Evolutionary conservation across 2,797 vertebrate species (phyloP).

Genomic region (Eupleurogrammus muticus): DNA sequence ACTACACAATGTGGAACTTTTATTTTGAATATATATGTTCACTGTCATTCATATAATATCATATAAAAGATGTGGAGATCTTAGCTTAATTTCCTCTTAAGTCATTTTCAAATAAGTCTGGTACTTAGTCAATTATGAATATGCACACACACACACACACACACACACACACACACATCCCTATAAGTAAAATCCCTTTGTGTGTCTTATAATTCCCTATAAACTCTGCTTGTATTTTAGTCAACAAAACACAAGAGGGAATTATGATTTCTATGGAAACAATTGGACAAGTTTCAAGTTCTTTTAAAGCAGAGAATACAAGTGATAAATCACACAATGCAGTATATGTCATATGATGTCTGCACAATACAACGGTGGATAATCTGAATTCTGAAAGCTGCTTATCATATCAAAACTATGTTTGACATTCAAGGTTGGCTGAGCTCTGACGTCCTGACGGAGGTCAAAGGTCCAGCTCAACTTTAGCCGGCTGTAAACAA

Average conservation of each 20-base stretch:
- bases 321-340: not conserved
- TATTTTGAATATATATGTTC: not conserved
- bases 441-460: not conserved
- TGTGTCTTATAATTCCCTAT: slow-evolving; percentile 56
- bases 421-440: not conserved
- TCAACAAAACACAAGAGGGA: slow-evolving; percentile 54
- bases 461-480: slow-evolving; percentile 7
- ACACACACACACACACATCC: slow-evolving; percentile 45
- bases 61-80: not conserved
- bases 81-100: slow-evolving; percentile 13
- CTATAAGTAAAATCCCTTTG: slow-evolving; percentile 52
- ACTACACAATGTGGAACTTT: not conserved
- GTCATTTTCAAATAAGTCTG: not conserved
- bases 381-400: not conserved
- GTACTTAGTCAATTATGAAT: slow-evolving; percentile 2
- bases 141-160: too few relatives aligned
- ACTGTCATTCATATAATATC: not conserved
- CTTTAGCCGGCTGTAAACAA: not conserved
- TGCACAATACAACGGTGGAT: not conserved
- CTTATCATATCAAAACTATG: not conserved
- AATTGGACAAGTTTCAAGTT: not conserved
- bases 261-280: slow-evolving; percentile 14
- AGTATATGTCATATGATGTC: not conserved
- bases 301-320: slow-evolving; percentile 5
- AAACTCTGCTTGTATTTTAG: slow-evolving; percentile 43